Evolutionary conservation across 1,140 invertebrate genomes (phyloP).

Genomic region (Cyrtorhinus lividipennis): DNA sequence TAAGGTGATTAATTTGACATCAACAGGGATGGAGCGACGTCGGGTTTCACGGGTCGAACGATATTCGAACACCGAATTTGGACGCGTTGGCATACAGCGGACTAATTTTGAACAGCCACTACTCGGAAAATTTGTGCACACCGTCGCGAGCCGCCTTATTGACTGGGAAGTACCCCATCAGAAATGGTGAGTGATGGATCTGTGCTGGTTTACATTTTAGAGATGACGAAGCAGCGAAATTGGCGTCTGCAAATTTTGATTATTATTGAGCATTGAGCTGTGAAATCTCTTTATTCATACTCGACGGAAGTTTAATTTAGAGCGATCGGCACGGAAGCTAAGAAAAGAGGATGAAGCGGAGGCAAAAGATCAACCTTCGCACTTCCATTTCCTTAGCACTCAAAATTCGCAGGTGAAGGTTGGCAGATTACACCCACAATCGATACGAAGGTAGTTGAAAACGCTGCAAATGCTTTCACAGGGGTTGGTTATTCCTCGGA

Average conservation of each 20-base stretch:
- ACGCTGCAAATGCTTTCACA: no score
- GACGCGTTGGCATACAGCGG: constrained; percentile 65
- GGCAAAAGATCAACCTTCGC: no score
- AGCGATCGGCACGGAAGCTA: no score
- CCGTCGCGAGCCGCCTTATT: constrained; percentile 61
- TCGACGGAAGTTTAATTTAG: no score
- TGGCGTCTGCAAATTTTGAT: no score
- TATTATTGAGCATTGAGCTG: neutral
- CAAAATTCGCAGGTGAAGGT: no score
- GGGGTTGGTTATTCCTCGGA: no score
- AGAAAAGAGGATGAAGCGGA: no score
- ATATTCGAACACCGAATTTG: constrained; percentile 73
- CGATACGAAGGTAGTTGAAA: no score
- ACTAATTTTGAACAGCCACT: constrained; percentile 57
- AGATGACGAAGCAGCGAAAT: neutral
- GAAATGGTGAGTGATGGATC: constrained; percentile 50
- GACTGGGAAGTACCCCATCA: constrained; percentile 71
- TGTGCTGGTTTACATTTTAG: neutral
- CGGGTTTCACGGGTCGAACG: constrained; percentile 70
- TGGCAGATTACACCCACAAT: no score
- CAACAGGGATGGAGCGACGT: constrained; percentile 77
- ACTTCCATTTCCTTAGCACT: no score
- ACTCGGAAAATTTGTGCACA: constrained; percentile 60
- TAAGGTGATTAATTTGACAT: neutral
- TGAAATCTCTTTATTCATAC: neutral